Conservation (phyloP, 53 echinoderm and acorn worm species). For the Temnopleurus reevesii region DNA sequence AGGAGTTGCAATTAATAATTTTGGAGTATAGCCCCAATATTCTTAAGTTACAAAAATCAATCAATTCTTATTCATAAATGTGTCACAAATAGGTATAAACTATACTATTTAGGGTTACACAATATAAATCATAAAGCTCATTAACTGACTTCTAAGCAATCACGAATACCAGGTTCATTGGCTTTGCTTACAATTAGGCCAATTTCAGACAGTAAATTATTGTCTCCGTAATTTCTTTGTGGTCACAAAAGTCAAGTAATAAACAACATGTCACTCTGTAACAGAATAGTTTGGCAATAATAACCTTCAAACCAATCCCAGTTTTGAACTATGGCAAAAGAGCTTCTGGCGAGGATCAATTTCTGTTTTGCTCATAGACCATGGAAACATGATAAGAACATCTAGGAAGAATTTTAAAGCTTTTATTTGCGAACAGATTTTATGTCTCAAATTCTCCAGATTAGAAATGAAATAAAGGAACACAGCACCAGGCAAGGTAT, state of each 20-base stretch:
- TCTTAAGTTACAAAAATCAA: too few species aligned
- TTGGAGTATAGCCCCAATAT: too few species aligned
- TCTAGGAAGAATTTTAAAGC: not conserved
- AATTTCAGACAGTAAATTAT: not conserved
- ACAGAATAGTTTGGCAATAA: not conserved
- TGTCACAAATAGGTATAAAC: too few species aligned
- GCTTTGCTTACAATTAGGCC: not conserved
- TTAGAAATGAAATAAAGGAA: not conserved
- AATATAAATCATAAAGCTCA: too few species aligned
- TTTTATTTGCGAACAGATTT: not conserved
- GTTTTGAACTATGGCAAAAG: constrained; percentile 15
- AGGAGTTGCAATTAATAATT: too few species aligned
- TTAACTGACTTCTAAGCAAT: not conserved
- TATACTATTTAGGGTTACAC: too few species aligned
- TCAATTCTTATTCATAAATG: too few species aligned
- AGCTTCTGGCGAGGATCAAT: not conserved
- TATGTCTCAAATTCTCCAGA: constrained; percentile 1
- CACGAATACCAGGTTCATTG: not conserved
- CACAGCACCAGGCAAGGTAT: not conserved
- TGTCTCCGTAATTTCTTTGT: not conserved
- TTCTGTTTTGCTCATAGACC: not conserved
- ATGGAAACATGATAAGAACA: not conserved
- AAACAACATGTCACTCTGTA: not conserved
- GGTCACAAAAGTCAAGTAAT: not conserved
- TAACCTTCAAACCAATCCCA: not conserved